A percentile compares a stretch with the other conserved stretches of the same genome.
These are phyloP conservation scores for Apus apus DNA, from an alignment of 2,113 vertebrate species.

Conservation along the genomic window DNA sequence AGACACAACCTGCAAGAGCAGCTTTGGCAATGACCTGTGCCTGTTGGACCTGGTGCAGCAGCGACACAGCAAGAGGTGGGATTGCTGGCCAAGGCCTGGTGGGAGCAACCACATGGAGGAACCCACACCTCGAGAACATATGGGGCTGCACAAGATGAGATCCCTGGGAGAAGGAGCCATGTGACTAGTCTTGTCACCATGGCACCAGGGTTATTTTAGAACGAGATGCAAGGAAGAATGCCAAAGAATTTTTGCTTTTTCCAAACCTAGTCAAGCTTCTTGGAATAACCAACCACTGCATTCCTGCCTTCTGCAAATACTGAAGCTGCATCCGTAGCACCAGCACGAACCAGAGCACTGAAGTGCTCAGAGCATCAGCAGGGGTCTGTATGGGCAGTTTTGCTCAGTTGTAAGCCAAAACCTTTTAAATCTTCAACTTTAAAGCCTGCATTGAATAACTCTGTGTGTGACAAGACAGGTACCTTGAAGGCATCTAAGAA, in stretches of 20 bases:
- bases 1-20: background rate
- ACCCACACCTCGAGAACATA: background rate
- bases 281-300: background rate
- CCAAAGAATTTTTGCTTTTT: background rate
- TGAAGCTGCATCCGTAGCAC: background rate
- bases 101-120: background rate
- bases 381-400: accelerated
- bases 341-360: background rate
- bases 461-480: background rate
- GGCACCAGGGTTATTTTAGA: constrained; percentile 49
- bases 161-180: background rate
- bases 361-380: accelerated
- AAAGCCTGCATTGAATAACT: background rate
- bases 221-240: constrained; percentile 2
- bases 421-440: background rate
- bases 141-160: background rate
- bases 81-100: background rate
- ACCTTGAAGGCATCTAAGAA: background rate
- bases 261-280: background rate
- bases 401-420: background rate
- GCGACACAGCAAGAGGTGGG: accelerated
- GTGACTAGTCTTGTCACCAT: constrained; percentile 37
- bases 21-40: background rate
- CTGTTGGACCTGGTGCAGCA: background rate
- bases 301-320: background rate